A percentile compares a stretch with the other conserved stretches of the same genome.
phyloP scores from a whole-genome alignment of 2,888 invertebrate genomes.

The Polia nebulosa region DNA sequence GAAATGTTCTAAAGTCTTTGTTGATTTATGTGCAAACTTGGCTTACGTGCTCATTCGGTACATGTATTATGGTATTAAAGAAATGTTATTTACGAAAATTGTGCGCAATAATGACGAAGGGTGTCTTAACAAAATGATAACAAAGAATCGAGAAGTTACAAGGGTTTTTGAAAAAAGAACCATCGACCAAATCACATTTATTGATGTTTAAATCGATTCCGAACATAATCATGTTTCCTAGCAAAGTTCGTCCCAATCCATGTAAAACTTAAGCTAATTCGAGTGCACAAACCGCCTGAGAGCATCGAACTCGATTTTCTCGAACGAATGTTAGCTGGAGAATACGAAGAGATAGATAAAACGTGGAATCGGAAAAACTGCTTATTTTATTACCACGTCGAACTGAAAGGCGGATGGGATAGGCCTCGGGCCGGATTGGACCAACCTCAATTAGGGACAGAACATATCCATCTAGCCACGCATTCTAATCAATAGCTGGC shows the following conservation, averaged over 20 bases:
- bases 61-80: constrained; percentile 57
- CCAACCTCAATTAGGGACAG: constrained; percentile 80
- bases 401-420: constrained; percentile 82
- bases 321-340: constrained; percentile 79
- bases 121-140: constrained; percentile 7
- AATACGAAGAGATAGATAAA: constrained; percentile 88
- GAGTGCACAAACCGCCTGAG: constrained; percentile 74
- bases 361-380: constrained; percentile 88
- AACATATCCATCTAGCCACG: constrained; percentile 52
- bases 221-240: constrained; percentile 3
- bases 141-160: background rate
- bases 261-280: constrained; percentile 74
- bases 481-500: constrained; percentile 57
- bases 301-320: constrained; percentile 79
- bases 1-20: constrained; percentile 64
- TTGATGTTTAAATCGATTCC: background rate
- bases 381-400: constrained; percentile 87
- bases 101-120: constrained; percentile 6
- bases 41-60: constrained; percentile 60
- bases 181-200: background rate
- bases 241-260: constrained; percentile 19
- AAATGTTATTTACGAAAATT: constrained; percentile 61
- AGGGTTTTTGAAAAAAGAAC: background rate
- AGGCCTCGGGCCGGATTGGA: constrained; percentile 78
- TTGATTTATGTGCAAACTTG: constrained; percentile 70